Percentiles rank a stretch among this genome's conserved stretches.
phyloP scores from a whole-genome alignment of 2,113 vertebrate genomes.

The Otus sunia region DNA sequence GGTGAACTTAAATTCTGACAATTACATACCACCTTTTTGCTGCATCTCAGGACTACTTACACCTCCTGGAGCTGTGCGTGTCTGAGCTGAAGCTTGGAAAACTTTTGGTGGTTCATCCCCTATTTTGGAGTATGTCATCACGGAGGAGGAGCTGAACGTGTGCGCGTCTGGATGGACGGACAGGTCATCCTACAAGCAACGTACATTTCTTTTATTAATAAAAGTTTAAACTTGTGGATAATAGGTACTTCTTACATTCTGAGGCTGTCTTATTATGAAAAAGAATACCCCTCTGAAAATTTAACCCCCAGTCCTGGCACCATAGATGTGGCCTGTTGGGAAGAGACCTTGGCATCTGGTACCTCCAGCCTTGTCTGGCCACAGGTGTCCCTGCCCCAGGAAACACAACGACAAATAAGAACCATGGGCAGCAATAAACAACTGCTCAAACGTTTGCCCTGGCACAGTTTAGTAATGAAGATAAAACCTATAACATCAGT shows the following conservation, averaged over 20 bases:
- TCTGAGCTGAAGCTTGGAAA: slow-evolving; percentile 87
- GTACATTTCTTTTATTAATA: neutral
- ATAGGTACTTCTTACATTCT: neutral
- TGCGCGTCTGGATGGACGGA: slow-evolving; percentile 77
- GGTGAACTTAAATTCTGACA: neutral
- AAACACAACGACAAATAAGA: neutral
- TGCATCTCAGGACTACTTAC: slow-evolving; percentile 74
- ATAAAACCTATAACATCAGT: neutral
- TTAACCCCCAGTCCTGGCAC: neutral
- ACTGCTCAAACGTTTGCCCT: accelerated
- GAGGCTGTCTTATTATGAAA: neutral
- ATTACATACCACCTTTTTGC: neutral
- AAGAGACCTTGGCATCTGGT: neutral
- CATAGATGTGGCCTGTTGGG: accelerated
- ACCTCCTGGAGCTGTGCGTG: slow-evolving; percentile 86
- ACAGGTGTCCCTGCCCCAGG: neutral
- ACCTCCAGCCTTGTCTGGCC: neutral
- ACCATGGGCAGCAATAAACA: neutral
- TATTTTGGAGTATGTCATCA: slow-evolving; percentile 90
- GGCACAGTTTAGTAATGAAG: neutral
- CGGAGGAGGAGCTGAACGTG: slow-evolving; percentile 89
- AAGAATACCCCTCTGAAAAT: neutral
- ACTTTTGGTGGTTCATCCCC: slow-evolving; percentile 90
- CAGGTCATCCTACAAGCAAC: slow-evolving; percentile 76
- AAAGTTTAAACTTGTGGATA: accelerated